phyloP scores from a whole-genome alignment of 1,140 invertebrate species.

The Scylla paramamosain region DNA sequence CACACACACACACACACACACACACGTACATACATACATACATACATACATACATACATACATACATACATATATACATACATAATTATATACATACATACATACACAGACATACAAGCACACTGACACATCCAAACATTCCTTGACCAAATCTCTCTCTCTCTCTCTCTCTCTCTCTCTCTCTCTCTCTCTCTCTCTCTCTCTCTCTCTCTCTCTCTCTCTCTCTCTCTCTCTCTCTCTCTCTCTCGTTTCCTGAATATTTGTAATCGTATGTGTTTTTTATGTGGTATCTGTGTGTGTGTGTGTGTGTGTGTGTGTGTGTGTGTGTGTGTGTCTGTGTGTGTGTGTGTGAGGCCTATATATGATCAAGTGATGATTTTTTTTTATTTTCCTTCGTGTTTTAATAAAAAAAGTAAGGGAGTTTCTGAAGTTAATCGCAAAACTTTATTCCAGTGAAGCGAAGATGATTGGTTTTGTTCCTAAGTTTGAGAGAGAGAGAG shows the following conservation, averaged over 20 bases:
- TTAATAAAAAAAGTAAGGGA: not conserved
- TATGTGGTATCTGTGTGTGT: too few relatives aligned
- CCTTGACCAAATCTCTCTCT: not conserved
- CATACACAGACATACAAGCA: not conserved
- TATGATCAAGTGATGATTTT: not conserved
- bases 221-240: not conserved
- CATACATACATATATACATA: not conserved
- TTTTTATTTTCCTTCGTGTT: not conserved
- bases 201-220: conserved; percentile 3
- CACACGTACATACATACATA: not conserved
- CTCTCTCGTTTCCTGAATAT: not conserved
- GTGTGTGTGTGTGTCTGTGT: not conserved
- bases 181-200: not conserved
- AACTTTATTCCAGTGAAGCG: not conserved
- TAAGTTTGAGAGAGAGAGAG: conserved; percentile 45
- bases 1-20: too few relatives aligned
- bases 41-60: not conserved
- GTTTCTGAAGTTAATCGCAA: not conserved
- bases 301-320: not conserved
- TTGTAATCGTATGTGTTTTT: too few relatives aligned
- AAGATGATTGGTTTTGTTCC: not conserved
- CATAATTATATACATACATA: not conserved
- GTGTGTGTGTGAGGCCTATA: not conserved
- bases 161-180: conserved; percentile 5
- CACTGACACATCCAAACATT: too few relatives aligned